Evolutionary conservation across 2,888 invertebrate species (phyloP).

Genomic region (Dolichopus griseipennis): DNA sequence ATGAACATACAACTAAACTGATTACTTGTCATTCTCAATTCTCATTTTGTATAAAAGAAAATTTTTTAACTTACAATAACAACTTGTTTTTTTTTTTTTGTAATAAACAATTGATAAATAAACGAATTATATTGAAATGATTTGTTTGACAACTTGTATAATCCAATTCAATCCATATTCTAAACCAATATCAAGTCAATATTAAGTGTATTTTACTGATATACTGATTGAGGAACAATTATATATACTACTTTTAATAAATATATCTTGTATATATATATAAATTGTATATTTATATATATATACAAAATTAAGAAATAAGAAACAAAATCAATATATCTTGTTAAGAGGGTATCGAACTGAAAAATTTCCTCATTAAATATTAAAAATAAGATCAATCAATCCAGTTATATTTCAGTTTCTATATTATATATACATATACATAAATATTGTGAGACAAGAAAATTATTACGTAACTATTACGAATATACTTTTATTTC

Average conservation of each 20-base stretch:
- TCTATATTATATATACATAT: too few relatives aligned
- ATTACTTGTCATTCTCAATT: neutral
- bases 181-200: too few relatives aligned
- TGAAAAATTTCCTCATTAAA: conserved; percentile 2
- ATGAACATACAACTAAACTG: neutral
- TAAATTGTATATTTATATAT: neutral
- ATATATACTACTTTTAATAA: neutral
- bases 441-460: too few relatives aligned
- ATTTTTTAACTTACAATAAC: neutral
- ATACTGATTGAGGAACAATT: neutral
- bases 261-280: neutral
- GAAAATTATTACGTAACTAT: too few relatives aligned
- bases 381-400: neutral
- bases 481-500: too few relatives aligned
- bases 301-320: too few relatives aligned
- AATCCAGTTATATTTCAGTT: too few relatives aligned
- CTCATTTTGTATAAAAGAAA: too few relatives aligned
- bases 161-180: neutral
- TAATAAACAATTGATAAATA: neutral
- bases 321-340: neutral
- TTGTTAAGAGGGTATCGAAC: neutral
- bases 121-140: neutral
- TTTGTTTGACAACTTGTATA: neutral
- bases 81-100: too few relatives aligned
- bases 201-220: too few relatives aligned